Evolutionary conservation across 1,140 invertebrate species (phyloP).

Genomic region (Octopus sinensis): DNA sequence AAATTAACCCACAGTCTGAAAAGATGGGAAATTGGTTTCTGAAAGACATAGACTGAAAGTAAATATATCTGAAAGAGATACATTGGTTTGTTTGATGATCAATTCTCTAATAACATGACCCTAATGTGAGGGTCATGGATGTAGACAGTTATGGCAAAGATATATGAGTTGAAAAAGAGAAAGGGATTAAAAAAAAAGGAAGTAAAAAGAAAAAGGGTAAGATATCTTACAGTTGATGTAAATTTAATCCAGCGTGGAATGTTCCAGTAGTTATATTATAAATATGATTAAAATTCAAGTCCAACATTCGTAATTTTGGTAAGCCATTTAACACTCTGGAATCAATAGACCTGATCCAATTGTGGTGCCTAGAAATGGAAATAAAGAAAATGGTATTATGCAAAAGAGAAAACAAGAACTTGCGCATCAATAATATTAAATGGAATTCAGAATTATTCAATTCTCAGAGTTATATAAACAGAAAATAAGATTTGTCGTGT

Average conservation of each 20-base stretch:
- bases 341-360: conserved; percentile 33
- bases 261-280: conserved; percentile 37
- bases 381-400: neutral
- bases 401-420: too few relatives aligned
- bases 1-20: too few relatives aligned
- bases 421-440: neutral
- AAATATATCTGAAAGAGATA: too few relatives aligned
- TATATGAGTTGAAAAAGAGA: neutral
- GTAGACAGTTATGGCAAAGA: too few relatives aligned
- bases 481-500: neutral
- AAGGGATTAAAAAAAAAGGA: neutral
- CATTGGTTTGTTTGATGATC: too few relatives aligned
- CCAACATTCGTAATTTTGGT: conserved; percentile 31
- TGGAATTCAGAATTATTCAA: neutral
- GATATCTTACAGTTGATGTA: conserved; percentile 39
- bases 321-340: conserved; percentile 27
- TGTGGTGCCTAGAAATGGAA: conserved; percentile 35
- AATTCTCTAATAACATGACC: too few relatives aligned
- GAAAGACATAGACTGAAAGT: too few relatives aligned
- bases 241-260: conserved; percentile 34
- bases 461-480: neutral
- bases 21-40: too few relatives aligned
- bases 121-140: too few relatives aligned
- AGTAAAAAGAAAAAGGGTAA: neutral
- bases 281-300: conserved; percentile 40